Evolutionary conservation across 2,113 vertebrate species (phyloP).

Genomic region (Chascanopsetta lugubris): DNA sequence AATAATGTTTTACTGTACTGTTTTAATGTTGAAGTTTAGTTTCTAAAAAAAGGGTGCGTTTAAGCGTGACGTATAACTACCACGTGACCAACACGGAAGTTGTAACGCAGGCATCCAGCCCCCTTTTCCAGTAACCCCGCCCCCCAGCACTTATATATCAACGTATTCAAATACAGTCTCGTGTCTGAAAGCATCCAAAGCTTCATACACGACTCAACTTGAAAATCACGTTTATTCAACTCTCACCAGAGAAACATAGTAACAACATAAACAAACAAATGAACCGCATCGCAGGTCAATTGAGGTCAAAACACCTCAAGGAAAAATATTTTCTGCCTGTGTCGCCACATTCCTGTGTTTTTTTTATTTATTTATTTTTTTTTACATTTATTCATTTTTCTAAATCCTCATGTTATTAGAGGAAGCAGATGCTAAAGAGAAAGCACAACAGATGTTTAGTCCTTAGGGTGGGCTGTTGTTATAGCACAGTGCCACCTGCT

Average conservation of each 20-base stretch:
- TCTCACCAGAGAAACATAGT: constrained; percentile 49
- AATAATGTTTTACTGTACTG: too few species aligned
- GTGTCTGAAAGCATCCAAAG: background rate
- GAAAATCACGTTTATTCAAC: constrained; percentile 63
- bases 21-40: too few species aligned
- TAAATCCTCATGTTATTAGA: constrained; percentile 4
- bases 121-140: too few species aligned
- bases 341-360: too few species aligned
- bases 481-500: constrained; percentile 53
- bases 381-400: too few species aligned
- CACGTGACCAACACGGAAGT: too few species aligned
- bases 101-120: too few species aligned
- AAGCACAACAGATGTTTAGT: background rate
- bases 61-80: too few species aligned
- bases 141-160: too few species aligned
- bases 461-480: background rate
- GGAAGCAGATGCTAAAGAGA: background rate
- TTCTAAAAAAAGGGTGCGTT: too few species aligned
- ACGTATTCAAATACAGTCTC: background rate
- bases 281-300: constrained; percentile 47
- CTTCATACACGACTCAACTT: constrained; percentile 15
- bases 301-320: constrained; percentile 18
- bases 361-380: too few species aligned
- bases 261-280: constrained; percentile 34
- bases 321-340: background rate